Conservation (phyloP, 2,797 vertebrate species). For the Channallabes apus region DNA sequence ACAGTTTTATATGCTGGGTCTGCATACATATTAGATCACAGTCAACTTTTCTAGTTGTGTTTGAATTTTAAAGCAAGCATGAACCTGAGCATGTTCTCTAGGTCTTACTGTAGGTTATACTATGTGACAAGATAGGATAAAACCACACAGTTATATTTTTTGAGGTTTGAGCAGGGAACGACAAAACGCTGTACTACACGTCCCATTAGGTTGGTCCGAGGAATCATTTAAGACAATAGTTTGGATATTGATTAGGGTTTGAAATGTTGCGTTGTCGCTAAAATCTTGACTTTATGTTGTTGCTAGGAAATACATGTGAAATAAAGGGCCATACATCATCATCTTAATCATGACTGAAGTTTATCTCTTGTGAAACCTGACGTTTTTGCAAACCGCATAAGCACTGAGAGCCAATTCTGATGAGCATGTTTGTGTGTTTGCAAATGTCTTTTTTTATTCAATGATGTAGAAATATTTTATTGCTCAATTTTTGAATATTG, state of each 20-base stretch:
- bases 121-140: not conserved
- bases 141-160: not conserved
- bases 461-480: no score
- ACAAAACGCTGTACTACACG: not conserved
- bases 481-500: no score
- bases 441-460: not conserved
- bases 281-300: not conserved
- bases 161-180: not conserved
- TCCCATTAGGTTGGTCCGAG: not conserved
- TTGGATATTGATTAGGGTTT: not conserved
- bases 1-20: not conserved
- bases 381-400: not conserved
- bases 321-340: not conserved
- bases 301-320: not conserved
- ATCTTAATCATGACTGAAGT: not conserved
- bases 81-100: not conserved
- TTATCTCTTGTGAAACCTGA: not conserved
- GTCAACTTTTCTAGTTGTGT: slow-evolving; percentile 6
- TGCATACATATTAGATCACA: not conserved
- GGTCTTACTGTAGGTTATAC: no score
- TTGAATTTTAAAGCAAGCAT: not conserved
- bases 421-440: not conserved
- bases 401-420: not conserved
- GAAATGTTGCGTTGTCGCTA: not conserved
- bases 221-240: not conserved